These are phyloP conservation scores for Limonius californicus DNA, from an alignment of 1,140 invertebrate genomes.

Conservation along the genomic window DNA sequence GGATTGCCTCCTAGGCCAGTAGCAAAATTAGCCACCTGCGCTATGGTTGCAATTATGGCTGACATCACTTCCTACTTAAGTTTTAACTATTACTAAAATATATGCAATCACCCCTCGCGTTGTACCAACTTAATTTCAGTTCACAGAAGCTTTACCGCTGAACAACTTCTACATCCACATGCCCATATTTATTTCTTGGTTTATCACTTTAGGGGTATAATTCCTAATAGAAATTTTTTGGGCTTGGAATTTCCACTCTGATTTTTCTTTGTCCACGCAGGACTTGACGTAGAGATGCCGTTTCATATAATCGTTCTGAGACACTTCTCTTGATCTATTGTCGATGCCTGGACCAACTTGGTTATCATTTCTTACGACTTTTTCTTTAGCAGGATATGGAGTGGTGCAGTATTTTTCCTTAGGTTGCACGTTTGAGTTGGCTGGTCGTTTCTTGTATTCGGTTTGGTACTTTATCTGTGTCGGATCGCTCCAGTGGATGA, in stretches of 20 bases:
- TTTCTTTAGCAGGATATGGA: background rate
- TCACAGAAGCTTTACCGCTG: too few species aligned
- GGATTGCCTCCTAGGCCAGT: slow-evolving; percentile 45
- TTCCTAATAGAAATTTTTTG: slow-evolving; percentile 55
- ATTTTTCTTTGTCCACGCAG: slow-evolving; percentile 38
- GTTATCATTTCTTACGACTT: slow-evolving; percentile 44
- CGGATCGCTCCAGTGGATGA: background rate
- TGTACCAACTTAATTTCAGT: too few species aligned
- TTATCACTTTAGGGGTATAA: slow-evolving; percentile 62
- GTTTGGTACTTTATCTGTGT: background rate
- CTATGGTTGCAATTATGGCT: background rate
- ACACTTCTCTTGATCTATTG: background rate
- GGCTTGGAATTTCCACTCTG: background rate
- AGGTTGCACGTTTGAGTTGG: slow-evolving; percentile 23
- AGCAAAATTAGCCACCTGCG: slow-evolving; percentile 19
- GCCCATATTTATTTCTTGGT: slow-evolving; percentile 46
- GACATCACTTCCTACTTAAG: too few species aligned
- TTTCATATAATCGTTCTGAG: slow-evolving; percentile 50
- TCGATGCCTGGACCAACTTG: slow-evolving; percentile 39
- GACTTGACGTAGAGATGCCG: slow-evolving; percentile 59
- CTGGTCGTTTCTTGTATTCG: slow-evolving; percentile 19
- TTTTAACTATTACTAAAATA: slow-evolving; percentile 3
- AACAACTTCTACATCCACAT: slow-evolving; percentile 46
- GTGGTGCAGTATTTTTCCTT: slow-evolving; percentile 41
- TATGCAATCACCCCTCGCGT: too few species aligned